Evolutionary conservation across 2,888 invertebrate genomes (phyloP).

Genomic region (Pammene fasciana): DNA sequence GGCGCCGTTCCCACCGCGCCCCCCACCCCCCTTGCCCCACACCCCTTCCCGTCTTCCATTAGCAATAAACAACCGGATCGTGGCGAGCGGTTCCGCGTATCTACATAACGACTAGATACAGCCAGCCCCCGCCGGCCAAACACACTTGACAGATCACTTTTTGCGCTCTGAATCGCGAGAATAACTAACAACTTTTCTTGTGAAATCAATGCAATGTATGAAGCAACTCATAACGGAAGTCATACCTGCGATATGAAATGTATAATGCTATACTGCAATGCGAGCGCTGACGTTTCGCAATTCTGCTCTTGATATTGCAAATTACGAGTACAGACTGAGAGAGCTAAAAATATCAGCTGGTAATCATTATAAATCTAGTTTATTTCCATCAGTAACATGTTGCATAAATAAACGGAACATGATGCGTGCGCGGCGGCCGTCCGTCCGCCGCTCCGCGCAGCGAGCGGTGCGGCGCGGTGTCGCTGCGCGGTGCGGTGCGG

Average conservation of each 20-base stretch:
- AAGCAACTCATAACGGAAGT: slow-evolving; percentile 38
- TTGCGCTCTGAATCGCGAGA: slow-evolving; percentile 35
- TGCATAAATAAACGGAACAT: slow-evolving; percentile 15
- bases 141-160: slow-evolving; percentile 38
- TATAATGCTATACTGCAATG: slow-evolving; percentile 16
- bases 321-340: slow-evolving; percentile 8
- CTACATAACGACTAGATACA: slow-evolving; percentile 37
- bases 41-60: slow-evolving; percentile 34
- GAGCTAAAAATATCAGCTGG: slow-evolving; percentile 9
- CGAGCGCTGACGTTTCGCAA: slow-evolving; percentile 24
- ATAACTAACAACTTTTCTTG: slow-evolving; percentile 38
- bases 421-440: slow-evolving; percentile 4
- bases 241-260: slow-evolving; percentile 33
- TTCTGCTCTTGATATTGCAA: slow-evolving; percentile 15
- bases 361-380: slow-evolving; percentile 24
- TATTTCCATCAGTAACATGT: slow-evolving; percentile 27
- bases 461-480: slow-evolving; percentile 2
- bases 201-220: slow-evolving; percentile 36
- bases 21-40: not conserved
- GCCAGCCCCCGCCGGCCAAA: slow-evolving; percentile 17
- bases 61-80: slow-evolving; percentile 45
- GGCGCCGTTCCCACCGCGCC: slow-evolving; percentile 38
- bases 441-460: not conserved
- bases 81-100: slow-evolving; percentile 42
- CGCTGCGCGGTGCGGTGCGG: slow-evolving; percentile 10